Conservation (phyloP, 2,797 vertebrate genomes). For the Clarias laeviceps region DNA sequence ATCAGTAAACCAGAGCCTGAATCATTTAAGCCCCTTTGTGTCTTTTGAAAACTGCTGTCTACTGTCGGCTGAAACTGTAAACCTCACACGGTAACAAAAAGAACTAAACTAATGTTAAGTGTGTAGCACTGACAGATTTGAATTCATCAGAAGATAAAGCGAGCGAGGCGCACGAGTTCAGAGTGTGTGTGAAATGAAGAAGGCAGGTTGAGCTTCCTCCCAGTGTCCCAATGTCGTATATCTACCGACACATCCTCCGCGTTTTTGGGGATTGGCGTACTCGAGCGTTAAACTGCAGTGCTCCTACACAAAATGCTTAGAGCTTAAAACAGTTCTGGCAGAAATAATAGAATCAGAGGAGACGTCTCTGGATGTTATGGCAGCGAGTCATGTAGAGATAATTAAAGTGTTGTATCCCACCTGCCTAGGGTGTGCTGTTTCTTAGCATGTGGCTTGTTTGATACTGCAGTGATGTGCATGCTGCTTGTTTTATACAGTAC, state of each 20-base stretch:
- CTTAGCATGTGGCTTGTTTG: neutral
- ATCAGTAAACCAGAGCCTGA: too few species aligned
- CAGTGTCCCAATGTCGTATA: neutral
- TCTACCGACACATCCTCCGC: neutral
- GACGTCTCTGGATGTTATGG: neutral
- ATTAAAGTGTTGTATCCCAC: neutral
- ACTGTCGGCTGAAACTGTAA: neutral
- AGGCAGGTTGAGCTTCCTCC: neutral
- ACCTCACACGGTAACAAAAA: too few species aligned
- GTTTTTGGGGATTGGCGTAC: neutral
- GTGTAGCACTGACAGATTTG: neutral
- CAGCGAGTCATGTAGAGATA: neutral
- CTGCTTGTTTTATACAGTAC: neutral
- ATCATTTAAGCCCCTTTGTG: neutral
- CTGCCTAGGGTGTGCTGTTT: neutral
- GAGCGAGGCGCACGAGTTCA: too few species aligned
- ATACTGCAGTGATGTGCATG: neutral
- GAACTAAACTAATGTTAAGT: neutral
- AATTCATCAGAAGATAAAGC: neutral
- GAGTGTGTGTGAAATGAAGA: neutral
- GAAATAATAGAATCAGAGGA: constrained; percentile 5
- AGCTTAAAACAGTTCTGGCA: neutral
- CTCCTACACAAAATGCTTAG: neutral
- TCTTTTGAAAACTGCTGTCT: neutral
- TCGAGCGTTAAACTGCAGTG: neutral